Percentiles rank a stretch among this genome's conserved stretches.
phyloP scores from a whole-genome alignment of 2,888 invertebrate genomes.

The Eutolmus rufibarbis region DNA sequence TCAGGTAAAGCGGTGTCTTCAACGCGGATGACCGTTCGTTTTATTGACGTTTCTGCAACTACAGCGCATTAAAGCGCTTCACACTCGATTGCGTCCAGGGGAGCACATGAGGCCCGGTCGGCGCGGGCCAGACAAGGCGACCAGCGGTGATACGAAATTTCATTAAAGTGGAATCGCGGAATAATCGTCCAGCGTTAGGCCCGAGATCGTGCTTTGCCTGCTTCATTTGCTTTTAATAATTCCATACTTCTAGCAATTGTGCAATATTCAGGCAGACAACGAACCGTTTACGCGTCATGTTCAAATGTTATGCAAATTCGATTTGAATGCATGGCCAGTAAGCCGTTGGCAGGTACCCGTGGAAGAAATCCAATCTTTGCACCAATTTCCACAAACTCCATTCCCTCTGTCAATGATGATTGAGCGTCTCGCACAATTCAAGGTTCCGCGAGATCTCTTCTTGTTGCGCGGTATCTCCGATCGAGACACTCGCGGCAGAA shows the following conservation, averaged over 20 bases:
- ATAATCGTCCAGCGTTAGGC: background rate
- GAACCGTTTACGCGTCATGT: slow-evolving; percentile 2
- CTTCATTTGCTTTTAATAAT: slow-evolving; percentile 27
- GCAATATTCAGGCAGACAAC: slow-evolving; percentile 3
- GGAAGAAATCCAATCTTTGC: slow-evolving; percentile 4
- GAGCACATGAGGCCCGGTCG: background rate
- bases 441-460: background rate
- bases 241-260: slow-evolving; percentile 5
- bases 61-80: background rate
- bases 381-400: slow-evolving; percentile 12
- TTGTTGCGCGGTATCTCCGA: background rate
- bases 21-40: background rate
- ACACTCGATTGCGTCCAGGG: slow-evolving; percentile 14
- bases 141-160: background rate
- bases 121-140: background rate
- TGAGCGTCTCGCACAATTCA: slow-evolving; percentile 14
- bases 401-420: slow-evolving; percentile 28
- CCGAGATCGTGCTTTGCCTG: background rate
- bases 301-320: slow-evolving; percentile 24
- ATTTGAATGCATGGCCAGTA: slow-evolving; percentile 3
- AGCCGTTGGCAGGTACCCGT: slow-evolving; percentile 4
- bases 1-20: slow-evolving; percentile 6
- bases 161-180: slow-evolving; percentile 18
- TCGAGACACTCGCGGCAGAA: background rate
- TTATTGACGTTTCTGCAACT: slow-evolving; percentile 5